These are phyloP conservation scores for Amblyjoppa proteus DNA, from an alignment of 2,888 invertebrate species.

Conservation along the genomic window DNA sequence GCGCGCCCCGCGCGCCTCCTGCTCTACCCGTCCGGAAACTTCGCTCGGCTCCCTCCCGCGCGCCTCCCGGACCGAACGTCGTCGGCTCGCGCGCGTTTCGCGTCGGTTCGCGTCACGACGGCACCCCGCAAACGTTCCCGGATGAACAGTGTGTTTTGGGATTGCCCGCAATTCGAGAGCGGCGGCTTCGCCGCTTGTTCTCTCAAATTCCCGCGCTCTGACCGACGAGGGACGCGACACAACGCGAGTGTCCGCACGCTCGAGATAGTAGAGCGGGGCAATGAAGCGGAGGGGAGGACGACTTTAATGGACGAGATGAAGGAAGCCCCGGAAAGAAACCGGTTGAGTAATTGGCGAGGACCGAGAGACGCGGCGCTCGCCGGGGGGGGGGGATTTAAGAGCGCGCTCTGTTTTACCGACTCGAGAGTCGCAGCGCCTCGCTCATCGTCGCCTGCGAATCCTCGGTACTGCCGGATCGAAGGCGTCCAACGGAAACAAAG, in stretches of 20 bases:
- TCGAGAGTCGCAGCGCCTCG: too few species aligned
- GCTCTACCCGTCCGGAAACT: constrained; percentile 65
- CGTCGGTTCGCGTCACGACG: constrained; percentile 32
- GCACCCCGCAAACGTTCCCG: constrained; percentile 50
- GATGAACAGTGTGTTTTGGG: constrained; percentile 77
- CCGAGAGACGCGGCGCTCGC: not conserved
- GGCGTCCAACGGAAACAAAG: too few species aligned
- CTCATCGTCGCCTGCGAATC: not conserved
- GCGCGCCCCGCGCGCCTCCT: constrained; percentile 65
- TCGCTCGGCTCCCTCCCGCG: constrained; percentile 30
- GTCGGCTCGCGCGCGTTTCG: constrained; percentile 16
- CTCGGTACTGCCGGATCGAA: too few species aligned
- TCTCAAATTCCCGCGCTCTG: constrained; percentile 16
- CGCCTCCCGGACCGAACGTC: constrained; percentile 33
- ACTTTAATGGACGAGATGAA: constrained; percentile 2
- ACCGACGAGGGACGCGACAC: constrained; percentile 33
- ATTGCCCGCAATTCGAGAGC: constrained; percentile 75
- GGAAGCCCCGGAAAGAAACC: constrained; percentile 71
- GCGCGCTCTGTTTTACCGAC: constrained; percentile 21
- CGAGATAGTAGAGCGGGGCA: not conserved
- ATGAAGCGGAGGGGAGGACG: constrained; percentile 17
- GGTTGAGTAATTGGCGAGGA: constrained; percentile 76
- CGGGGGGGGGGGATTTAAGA: not conserved
- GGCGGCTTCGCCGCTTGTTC: constrained; percentile 37
- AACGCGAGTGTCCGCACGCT: constrained; percentile 25